Evolutionary conservation across 2,888 invertebrate species (phyloP), one percentile per base, ranked within the genome.

Genomic region (Cataglyphis cursor): DNA sequence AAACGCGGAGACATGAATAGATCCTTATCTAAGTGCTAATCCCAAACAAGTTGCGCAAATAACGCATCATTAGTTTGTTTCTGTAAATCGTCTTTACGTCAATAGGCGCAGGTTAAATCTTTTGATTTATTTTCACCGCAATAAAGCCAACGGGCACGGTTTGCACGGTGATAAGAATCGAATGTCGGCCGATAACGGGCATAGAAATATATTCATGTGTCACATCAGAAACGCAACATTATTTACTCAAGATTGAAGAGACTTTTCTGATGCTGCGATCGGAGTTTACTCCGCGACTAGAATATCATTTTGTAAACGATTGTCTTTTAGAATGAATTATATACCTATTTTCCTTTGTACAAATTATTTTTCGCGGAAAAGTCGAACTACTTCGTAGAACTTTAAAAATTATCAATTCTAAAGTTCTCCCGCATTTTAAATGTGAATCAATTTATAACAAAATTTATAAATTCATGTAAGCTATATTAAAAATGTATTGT

Each of bases 401-500:
- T 21, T 62, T 31, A 54, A n/a, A 28, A 1, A n/a, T 44, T 61
- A n/a, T 1, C 31, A 44, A 9, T 8, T 61, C 35, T 31, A 35
- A 35, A n/a, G 18, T n/a, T 21, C 18, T 76, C 18, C 3, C 18
- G 54, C 12, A n/a, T 28, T 8, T 65, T 8, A 15, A 54, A 8
- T 35, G 35, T 57, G 3, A 41, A 66, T 76, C 0, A 28, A 41
- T 76, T 54, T n/a, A 41, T 6, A 57, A 54, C 66, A 24, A 51
- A 54, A n/a, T 54, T n/a, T 18, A 12, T 8, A 9, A 51, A 66
- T 1, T 38, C n/a, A 66, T 54, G 54, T 76, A 76, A 76, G 15
- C 41, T 76, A 66, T 68, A 57, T 28, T 68, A 57, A 41, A 18
- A 24, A 70, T 59, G 38, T 68, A 59, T 64, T 15, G 21, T 51